These are phyloP conservation scores for Xestobium rufovillosum DNA, from an alignment of 2,888 invertebrate genomes.

Conservation along the genomic window DNA sequence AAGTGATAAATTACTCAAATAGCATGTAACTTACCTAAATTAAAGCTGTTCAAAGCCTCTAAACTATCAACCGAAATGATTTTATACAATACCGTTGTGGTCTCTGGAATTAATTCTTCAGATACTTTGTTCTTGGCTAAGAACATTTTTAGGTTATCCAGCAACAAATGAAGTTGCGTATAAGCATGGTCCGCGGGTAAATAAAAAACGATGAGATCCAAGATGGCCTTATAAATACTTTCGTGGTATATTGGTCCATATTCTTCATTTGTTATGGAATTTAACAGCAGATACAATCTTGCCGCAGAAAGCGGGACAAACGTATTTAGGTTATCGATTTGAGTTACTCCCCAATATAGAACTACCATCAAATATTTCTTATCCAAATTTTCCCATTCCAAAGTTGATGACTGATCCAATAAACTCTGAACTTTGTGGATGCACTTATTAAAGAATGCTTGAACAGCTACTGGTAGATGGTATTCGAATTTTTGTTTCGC, in stretches of 20 bases:
- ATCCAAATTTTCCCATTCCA: slow-evolving; percentile 1
- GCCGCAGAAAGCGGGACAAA: not conserved
- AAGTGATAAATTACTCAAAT: not conserved
- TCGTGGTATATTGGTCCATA: not conserved
- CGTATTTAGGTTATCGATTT: not conserved
- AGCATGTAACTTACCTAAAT: not conserved
- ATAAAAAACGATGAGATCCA: not conserved
- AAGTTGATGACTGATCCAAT: not conserved
- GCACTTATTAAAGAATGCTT: slow-evolving; percentile 1
- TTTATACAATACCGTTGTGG: not conserved
- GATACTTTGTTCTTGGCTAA: not conserved
- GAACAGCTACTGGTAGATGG: too few species aligned
- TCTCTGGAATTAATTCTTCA: not conserved
- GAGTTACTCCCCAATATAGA: not conserved
- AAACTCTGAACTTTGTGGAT: not conserved
- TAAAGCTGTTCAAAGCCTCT: not conserved
- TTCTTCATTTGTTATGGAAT: not conserved
- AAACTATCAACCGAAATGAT: not conserved
- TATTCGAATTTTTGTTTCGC: too few species aligned
- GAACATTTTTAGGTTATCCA: not conserved
- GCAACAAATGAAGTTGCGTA: not conserved
- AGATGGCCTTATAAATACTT: not conserved
- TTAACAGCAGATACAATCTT: slow-evolving; percentile 1
- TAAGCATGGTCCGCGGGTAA: not conserved
- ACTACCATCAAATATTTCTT: not conserved